Percentiles rank a stretch among this genome's conserved stretches.
Evolutionary conservation across 2,797 vertebrate species (phyloP).

Genomic region (Propithecus perrieri): DNA sequence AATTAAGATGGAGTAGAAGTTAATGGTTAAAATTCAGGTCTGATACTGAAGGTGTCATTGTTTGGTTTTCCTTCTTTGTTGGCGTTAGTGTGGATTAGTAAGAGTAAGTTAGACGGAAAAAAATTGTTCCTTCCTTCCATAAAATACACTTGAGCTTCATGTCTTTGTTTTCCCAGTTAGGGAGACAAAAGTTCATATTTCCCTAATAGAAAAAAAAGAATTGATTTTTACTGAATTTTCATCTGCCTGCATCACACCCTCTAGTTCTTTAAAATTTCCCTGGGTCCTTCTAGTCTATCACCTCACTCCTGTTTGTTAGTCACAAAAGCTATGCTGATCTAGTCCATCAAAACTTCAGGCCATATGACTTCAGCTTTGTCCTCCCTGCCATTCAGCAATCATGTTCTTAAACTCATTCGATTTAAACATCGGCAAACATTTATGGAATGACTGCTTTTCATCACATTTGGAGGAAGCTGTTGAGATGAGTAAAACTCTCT

Average conservation of each 20-base stretch:
- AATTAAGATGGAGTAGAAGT: background rate
- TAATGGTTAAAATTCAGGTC: background rate
- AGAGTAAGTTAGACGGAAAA: background rate
- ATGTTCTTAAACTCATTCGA: background rate
- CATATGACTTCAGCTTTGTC: background rate
- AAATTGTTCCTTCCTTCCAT: background rate
- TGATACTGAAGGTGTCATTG: background rate
- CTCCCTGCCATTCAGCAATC: background rate
- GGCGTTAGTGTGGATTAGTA: background rate
- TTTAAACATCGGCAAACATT: background rate
- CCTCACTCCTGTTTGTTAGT: background rate
- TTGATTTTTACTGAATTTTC: background rate
- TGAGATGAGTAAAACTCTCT: background rate
- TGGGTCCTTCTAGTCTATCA: background rate
- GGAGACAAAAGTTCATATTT: conserved; percentile 14
- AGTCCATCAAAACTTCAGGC: background rate
- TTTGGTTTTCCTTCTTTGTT: background rate
- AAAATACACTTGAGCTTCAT: background rate
- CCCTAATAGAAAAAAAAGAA: background rate
- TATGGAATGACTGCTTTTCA: background rate
- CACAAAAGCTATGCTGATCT: background rate
- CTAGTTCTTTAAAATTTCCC: background rate
- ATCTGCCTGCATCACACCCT: background rate
- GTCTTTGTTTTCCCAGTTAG: background rate
- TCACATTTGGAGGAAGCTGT: background rate